Evolutionary conservation across 2,797 vertebrate genomes (phyloP).

Genomic region (Aulostomus chinensis): DNA sequence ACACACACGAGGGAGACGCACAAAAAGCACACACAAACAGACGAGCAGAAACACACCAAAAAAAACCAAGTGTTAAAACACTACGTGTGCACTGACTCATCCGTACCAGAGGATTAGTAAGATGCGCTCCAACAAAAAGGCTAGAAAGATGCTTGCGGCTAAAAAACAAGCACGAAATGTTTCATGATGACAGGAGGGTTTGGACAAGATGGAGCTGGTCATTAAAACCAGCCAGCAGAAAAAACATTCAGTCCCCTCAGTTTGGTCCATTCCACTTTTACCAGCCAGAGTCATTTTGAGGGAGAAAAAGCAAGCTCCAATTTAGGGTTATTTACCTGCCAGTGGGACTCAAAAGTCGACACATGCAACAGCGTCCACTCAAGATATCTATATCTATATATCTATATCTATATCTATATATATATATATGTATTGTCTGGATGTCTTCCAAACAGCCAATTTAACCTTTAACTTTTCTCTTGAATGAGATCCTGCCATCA

Average conservation of each 20-base stretch:
- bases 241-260: slow-evolving; percentile 10
- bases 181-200: too few species aligned
- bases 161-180: too few species aligned
- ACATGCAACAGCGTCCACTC: too few species aligned
- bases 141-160: too few species aligned
- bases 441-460: too few species aligned
- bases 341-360: neutral
- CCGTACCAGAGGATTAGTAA: neutral
- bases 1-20: slow-evolving; percentile 8
- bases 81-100: slow-evolving; percentile 21
- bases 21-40: slow-evolving; percentile 9
- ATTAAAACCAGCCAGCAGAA: too few species aligned
- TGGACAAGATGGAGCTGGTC: too few species aligned
- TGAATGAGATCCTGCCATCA: too few species aligned
- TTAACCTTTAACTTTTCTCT: too few species aligned
- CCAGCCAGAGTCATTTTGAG: slow-evolving; percentile 6
- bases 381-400: too few species aligned
- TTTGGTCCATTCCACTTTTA: slow-evolving; percentile 13
- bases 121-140: slow-evolving; percentile 8
- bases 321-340: slow-evolving; percentile 29
- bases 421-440: too few species aligned
- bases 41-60: neutral
- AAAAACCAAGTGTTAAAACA: neutral
- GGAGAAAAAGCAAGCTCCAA: slow-evolving; percentile 21
- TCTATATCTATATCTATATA: too few species aligned